Evolutionary conservation across 1,140 invertebrate genomes (phyloP).

Genomic region (Drosophila miranda): DNA sequence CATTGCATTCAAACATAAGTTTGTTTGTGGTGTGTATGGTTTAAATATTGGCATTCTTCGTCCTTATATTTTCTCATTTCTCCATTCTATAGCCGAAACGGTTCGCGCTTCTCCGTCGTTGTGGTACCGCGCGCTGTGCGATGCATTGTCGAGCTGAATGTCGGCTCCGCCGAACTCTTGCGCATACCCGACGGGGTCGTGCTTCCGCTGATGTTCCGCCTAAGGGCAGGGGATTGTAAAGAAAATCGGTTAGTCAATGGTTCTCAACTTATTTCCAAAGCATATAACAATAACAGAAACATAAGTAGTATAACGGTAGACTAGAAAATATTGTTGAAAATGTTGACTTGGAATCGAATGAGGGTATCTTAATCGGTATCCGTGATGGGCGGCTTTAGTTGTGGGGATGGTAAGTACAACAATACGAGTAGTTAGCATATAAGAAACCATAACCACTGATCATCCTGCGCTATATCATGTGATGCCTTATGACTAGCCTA

Average conservation of each 20-base stretch:
- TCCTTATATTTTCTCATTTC: constrained; percentile 11
- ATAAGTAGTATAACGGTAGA: constrained; percentile 4
- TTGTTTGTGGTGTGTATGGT: constrained; percentile 22
- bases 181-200: constrained; percentile 81
- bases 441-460: constrained; percentile 59
- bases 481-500: constrained; percentile 30
- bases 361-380: constrained; percentile 80
- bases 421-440: constrained; percentile 55
- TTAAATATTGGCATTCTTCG: constrained; percentile 61
- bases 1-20: constrained; percentile 45
- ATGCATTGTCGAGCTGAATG: constrained; percentile 74
- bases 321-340: constrained; percentile 30
- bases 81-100: constrained; percentile 86
- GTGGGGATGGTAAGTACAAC: constrained; percentile 40
- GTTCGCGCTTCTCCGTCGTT: constrained; percentile 85
- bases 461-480: constrained; percentile 22
- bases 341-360: constrained; percentile 77
- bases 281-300: constrained; percentile 28
- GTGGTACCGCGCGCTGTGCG: constrained; percentile 84
- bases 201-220: constrained; percentile 79
- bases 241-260: not conserved
- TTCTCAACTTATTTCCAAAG: not conserved
- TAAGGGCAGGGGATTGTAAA: constrained; percentile 13
- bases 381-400: constrained; percentile 74
- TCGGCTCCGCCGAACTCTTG: constrained; percentile 79